Conservation (phyloP, 2,113 vertebrate genomes). For the Lycaon pictus region DNA sequence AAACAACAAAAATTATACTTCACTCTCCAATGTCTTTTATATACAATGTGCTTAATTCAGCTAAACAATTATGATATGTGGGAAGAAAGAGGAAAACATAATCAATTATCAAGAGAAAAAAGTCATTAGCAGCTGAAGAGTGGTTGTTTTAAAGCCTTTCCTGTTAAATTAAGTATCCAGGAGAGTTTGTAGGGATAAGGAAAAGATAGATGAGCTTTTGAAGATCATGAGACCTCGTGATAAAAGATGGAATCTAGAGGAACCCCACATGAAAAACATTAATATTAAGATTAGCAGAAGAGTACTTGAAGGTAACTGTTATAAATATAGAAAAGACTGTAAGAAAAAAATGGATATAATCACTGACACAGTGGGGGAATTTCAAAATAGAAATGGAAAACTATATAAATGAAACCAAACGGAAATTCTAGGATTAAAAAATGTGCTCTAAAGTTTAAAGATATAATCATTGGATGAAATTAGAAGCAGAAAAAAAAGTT, state of each 20-base stretch:
- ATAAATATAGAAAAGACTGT: neutral
- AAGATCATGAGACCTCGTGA: neutral
- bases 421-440: neutral
- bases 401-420: neutral
- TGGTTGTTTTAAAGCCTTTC: neutral
- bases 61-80: neutral
- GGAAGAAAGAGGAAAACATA: neutral
- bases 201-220: neutral
- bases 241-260: neutral
- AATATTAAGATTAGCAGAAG: neutral
- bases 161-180: neutral
- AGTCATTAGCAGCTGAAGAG: neutral
- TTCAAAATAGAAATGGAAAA: neutral
- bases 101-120: neutral
- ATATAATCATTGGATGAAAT: neutral
- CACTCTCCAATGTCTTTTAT: neutral
- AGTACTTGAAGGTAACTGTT: neutral
- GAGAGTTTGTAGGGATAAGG: neutral
- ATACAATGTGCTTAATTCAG: neutral
- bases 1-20: neutral
- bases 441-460: neutral
- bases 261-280: neutral
- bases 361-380: neutral
- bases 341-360: neutral
- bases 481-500: neutral